Conservation (phyloP, 1,140 invertebrate species). For the Charaxes varanes region DNA sequence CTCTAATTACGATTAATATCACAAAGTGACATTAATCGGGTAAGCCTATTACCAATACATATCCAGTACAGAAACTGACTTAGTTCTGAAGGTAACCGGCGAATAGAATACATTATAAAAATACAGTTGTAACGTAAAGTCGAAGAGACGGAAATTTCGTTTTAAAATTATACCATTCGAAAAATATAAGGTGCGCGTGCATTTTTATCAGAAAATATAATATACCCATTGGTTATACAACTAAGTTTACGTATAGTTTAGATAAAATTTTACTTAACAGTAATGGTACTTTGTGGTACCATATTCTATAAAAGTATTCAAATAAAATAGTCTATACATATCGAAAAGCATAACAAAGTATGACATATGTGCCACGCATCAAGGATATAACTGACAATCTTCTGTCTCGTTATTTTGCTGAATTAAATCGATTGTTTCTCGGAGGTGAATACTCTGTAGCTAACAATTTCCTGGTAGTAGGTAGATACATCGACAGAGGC, state of each 20-base stretch:
- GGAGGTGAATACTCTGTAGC: no score
- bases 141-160: neutral
- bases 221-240: neutral
- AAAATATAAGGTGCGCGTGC: neutral
- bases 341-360: no score
- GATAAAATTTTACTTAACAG: neutral
- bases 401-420: slow-evolving; percentile 57
- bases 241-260: neutral
- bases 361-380: no score
- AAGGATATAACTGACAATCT: slow-evolving; percentile 63
- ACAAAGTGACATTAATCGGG: no score
- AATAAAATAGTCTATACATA: no score
- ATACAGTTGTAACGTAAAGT: neutral
- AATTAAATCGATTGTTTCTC: slow-evolving; percentile 47
- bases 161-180: neutral
- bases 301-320: no score
- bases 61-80: neutral
- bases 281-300: no score
- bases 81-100: slow-evolving; percentile 1
- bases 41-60: neutral
- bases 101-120: neutral
- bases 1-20: no score
- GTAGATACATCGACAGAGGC: no score
- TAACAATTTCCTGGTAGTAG: no score
- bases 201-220: neutral